Evolutionary conservation across 2,797 vertebrate species (phyloP), one percentile per base, ranked within the genome.

Genomic region (Danio tinwini): DNA sequence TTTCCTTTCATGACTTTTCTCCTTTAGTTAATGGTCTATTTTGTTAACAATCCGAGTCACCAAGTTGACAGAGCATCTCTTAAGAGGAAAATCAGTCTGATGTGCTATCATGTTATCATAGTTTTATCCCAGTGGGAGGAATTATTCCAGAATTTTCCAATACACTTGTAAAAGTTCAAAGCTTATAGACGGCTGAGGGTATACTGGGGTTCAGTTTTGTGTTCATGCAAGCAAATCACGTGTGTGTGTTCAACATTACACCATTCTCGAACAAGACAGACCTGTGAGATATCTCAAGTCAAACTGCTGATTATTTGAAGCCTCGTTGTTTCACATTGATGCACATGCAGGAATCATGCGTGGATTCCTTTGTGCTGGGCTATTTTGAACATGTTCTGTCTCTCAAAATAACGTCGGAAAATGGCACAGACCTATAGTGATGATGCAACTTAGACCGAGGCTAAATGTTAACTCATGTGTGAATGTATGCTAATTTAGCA

Each of bases 391-490:
- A 40, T 53, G 49, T 69, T 5, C 29, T 3, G 9, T 17, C 16
- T 52, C 49, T 53, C 50, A 53, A 53, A 53, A 70, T 70, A 53
- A 72, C 0, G 1, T 17, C 39, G 55, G 39, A 53, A 49, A 39
- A 53, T 19, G 11, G 47, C 12, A 52, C 50, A 44, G 6, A 14
- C 61, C 40, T 14, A 50, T 9, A 19, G 58, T 74, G 78, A 37
- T 81, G 74, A 82, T 62, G 76, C 65, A 84, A 81, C 52, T 67
- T 59, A 58, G 55, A 55, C 59, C 5, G 76, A 72, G 83, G 77
- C 81, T 49, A 71, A 59, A 82, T 77, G 40, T 49, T 53, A 81
- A 80, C 14, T 72, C 82, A 81, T 74, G 78, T 65, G 74, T 84
- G 47, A 78, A 73, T 65, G 59, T 16, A 63, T 70, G 80, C 52